Evolutionary conservation across 1,140 invertebrate genomes (phyloP), one percentile per base, ranked within the genome.

Genomic region (Bombus sibiricus): DNA sequence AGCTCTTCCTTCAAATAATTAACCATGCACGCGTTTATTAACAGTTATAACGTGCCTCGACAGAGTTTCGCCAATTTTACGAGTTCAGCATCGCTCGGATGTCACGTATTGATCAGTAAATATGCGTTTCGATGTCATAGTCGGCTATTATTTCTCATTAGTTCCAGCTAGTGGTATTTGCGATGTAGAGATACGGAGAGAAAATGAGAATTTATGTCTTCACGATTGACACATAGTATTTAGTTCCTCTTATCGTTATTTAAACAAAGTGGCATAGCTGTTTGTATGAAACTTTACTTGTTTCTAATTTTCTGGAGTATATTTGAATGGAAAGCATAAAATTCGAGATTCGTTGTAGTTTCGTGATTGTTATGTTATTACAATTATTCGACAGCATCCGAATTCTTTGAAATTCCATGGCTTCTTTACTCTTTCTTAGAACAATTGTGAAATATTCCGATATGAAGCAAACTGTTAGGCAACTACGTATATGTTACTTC

Each of bases 101-200:
- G 10, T 74, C 32, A 37, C 22, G 10, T 15, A 57, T 53, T 28
- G 25, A 76, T 76, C 34, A 3, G 37, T 76, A 76, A 57, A 39
- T 76, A 37, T 59, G 4, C 43, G 18, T 25, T 32, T 57, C 73
- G 73, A 57, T 57, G 22, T 28, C 47, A 75, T 22, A 4, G 53
- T 59, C 34, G 53, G 9, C 13, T 15, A 76, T 76, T 39, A 59
- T 59, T 76, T 76, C 53, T 76, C 28, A 13, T 76, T 59, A 59
- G 13, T 18, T 25, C 6, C 22, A 10, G 12, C 25, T 37, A 10
- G 0, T 37, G 22, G n/a, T n/a, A 13, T 41, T 32, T 22, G n/a
- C 4, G 5, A 43, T 43, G 5, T 18, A 53, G 6, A 43, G 2
- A 32, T 28, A 15, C 2, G 39, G 6, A n/a, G 13, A 15, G 28